Base-by-base conservation (phyloP, 1,140 invertebrate genomes). In the Sarcophaga bullata region DNA sequence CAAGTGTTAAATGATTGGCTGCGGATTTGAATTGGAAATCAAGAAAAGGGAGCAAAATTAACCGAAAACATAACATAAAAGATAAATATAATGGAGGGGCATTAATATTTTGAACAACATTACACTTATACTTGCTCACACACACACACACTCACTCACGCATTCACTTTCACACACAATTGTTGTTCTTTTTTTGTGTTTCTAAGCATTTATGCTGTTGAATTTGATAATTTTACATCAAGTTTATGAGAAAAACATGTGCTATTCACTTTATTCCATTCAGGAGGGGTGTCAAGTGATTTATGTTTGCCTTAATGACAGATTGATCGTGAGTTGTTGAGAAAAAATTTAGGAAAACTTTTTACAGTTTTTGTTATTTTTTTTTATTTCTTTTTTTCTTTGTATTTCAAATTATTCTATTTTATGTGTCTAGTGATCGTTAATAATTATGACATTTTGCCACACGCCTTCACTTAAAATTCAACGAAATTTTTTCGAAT, bases 1-100 rank as follows among this genome's bases (percentile, higher is more conserved):
- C 62, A 68, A 68, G 62, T 68, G 62, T 68, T 68, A 68, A 68
- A 19, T 68, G 62, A 68, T 68, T 17, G n/a, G 62, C 62, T 19
- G 25, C 25, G 25, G 25, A 2, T 37, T 37, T 37, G 25, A 37
- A 37, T 37, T 37, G 25, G 25, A 37, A 37, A 37, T 37, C 25
- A 37, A 2, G 25, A 17, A 68, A 25, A 7, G 62, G 9, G 9
- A 25, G n/a, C 62, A 68, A 4, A 19, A 68, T 68, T 3, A 9
- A 68, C n/a, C 8, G 62, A 68, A 10, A 19, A 15, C 19, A 10
- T 19, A 25, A 62, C 17, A 17, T 19, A 68, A 68, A n/a, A 62
- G 58, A 62, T 17, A 0, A 17, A 37, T 37, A 37, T 37, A 37
- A 37, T 37, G 25, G 25, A 37, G 25, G 25, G 25, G 25, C 58